A percentile compares a stretch with the other conserved stretches of the same genome.
Conservation (phyloP, 2,113 vertebrate species). For the Oryzias celebensis region DNA sequence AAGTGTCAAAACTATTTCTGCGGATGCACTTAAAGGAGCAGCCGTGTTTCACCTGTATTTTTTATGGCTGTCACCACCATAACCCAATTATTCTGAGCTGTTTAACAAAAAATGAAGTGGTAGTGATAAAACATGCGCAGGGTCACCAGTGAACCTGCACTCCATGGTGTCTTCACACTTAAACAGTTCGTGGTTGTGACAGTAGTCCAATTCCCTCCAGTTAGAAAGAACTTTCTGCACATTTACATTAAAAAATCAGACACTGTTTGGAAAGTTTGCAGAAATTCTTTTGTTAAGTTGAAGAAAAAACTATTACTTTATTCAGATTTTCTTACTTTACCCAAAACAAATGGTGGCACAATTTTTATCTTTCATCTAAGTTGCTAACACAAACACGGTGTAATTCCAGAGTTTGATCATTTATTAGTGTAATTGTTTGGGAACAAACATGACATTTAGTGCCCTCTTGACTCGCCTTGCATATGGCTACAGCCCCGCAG, state of each 20-base stretch:
- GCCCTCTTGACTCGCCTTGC: no score
- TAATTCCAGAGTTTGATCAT: no score
- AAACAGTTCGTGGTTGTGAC: slow-evolving; percentile 17
- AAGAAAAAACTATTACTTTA: no score
- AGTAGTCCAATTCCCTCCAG: slow-evolving; percentile 2
- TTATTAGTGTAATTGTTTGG: no score
- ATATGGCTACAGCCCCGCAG: no score
- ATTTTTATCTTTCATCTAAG: no score
- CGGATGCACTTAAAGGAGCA: not conserved
- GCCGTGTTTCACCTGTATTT: not conserved
- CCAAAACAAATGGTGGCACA: no score
- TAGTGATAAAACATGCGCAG: not conserved
- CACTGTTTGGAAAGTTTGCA: slow-evolving; percentile 1
- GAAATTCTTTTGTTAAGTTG: no score
- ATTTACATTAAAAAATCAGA: slow-evolving; percentile 48
- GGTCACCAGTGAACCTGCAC: not conserved
- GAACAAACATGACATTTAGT: no score
- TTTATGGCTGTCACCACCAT: not conserved
- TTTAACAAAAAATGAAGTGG: slow-evolving; percentile 14
- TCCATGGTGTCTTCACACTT: not conserved
- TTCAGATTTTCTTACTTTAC: no score
- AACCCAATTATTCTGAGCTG: slow-evolving; percentile 6
- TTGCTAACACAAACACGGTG: no score
- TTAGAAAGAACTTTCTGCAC: slow-evolving; percentile 28
- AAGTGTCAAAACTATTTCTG: not conserved